A percentile compares a stretch with the other conserved stretches of the same genome.
phyloP scores from a whole-genome alignment of 1,140 invertebrate genomes.

The Danaus melanippus region DNA sequence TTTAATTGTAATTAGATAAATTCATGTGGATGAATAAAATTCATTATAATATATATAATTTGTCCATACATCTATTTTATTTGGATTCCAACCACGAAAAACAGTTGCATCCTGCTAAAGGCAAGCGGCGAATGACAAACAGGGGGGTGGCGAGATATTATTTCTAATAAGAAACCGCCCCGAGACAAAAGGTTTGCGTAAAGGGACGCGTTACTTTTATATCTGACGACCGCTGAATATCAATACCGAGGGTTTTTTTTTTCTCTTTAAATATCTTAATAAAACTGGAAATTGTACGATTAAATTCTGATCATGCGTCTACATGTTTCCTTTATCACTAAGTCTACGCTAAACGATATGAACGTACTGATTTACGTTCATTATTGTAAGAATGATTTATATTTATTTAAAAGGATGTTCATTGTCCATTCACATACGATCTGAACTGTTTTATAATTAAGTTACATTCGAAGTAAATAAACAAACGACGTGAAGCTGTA shows the following conservation, averaged over 20 bases:
- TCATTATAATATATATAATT: neutral
- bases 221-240: conserved; percentile 60
- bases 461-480: no score
- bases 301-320: conserved; percentile 61
- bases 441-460: no score
- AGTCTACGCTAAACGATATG: conserved; percentile 44
- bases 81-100: conserved; percentile 45
- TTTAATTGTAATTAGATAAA: no score
- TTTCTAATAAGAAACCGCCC: conserved; percentile 51
- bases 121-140: conserved; percentile 61
- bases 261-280: conserved; percentile 66
- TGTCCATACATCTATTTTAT: neutral
- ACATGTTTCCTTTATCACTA: conserved; percentile 51
- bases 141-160: conserved; percentile 48
- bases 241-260: conserved; percentile 46
- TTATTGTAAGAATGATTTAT: conserved; percentile 46
- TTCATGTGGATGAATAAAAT: neutral
- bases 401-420: conserved; percentile 52
- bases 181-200: conserved; percentile 56
- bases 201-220: conserved; percentile 66
- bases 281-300: conserved; percentile 56
- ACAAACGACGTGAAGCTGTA: conserved; percentile 19
- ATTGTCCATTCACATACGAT: conserved; percentile 16
- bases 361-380: conserved; percentile 49
- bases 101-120: conserved; percentile 63